Evolutionary conservation across 2,113 vertebrate species (phyloP).

Genomic region (Galemys pyrenaicus): DNA sequence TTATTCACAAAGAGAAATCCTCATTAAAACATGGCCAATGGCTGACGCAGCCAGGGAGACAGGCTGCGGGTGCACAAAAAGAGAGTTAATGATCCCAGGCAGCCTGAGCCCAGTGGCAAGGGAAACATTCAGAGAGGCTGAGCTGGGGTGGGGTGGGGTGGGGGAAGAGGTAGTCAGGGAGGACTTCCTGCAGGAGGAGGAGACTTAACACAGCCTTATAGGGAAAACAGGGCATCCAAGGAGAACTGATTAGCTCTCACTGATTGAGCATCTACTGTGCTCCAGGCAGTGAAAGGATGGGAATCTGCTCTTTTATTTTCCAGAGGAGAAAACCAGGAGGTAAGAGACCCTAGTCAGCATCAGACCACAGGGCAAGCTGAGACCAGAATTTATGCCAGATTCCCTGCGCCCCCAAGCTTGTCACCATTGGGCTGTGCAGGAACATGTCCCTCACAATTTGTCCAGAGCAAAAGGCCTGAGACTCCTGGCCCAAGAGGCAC

Average conservation of each 20-base stretch:
- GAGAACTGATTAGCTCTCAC: not conserved
- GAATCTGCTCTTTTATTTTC: not conserved
- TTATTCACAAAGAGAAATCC: constrained; percentile 51
- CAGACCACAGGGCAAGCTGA: not conserved
- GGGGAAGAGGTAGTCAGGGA: not conserved
- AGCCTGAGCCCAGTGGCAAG: not conserved
- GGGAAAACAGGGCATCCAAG: not conserved
- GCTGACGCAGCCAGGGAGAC: constrained; percentile 30
- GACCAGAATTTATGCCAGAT: not conserved
- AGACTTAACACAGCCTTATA: not conserved
- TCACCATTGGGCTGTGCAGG: not conserved
- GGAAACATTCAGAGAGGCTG: not conserved
- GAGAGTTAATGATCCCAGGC: not conserved
- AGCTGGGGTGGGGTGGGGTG: not conserved
- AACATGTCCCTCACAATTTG: not conserved
- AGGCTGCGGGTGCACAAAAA: not conserved
- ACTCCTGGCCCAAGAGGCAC: no score
- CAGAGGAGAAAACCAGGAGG: not conserved
- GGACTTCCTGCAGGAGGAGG: constrained; percentile 32
- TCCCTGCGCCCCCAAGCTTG: not conserved
- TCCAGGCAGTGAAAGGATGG: not conserved
- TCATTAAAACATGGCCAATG: constrained; percentile 55
- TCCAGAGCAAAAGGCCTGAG: not conserved
- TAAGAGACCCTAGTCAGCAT: not conserved
- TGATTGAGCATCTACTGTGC: not conserved